These are phyloP conservation scores for Odontamblyopus rebecca DNA, from an alignment of 2,797 vertebrate species.

Conservation along the genomic window DNA sequence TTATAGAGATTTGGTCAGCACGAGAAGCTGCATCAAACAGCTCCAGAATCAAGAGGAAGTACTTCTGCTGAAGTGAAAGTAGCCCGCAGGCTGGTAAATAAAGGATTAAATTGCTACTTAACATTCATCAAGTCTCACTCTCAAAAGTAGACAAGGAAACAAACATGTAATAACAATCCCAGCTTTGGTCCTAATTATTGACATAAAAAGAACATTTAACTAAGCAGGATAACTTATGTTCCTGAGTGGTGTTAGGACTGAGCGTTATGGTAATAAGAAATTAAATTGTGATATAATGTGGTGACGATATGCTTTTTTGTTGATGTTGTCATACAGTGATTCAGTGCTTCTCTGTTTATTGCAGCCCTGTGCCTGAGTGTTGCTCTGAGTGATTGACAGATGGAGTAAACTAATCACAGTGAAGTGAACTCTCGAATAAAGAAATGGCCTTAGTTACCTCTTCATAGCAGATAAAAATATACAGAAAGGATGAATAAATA, in stretches of 20 bases:
- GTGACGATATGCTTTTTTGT: neutral
- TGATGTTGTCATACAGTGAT: neutral
- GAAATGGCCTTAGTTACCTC: neutral
- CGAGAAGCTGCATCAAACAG: neutral
- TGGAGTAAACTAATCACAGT: neutral
- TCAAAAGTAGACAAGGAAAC: neutral
- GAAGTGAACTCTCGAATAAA: neutral
- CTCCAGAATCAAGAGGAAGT: neutral
- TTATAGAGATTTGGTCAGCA: neutral
- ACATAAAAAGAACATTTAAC: neutral
- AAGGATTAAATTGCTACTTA: constrained; percentile 3
- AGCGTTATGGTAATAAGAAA: neutral
- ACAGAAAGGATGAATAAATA: neutral
- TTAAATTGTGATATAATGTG: neutral
- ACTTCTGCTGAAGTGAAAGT: neutral
- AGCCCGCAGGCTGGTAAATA: neutral
- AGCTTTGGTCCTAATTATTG: neutral
- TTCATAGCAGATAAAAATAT: neutral
- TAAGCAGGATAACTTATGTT: neutral
- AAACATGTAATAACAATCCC: neutral
- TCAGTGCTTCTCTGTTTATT: neutral
- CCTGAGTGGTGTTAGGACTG: neutral
- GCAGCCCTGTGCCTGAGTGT: no score
- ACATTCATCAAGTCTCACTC: constrained; percentile 4
- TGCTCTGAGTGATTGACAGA: neutral